Base-by-base conservation (phyloP, 2,113 vertebrate species). In the Regulus satrapa region DNA sequence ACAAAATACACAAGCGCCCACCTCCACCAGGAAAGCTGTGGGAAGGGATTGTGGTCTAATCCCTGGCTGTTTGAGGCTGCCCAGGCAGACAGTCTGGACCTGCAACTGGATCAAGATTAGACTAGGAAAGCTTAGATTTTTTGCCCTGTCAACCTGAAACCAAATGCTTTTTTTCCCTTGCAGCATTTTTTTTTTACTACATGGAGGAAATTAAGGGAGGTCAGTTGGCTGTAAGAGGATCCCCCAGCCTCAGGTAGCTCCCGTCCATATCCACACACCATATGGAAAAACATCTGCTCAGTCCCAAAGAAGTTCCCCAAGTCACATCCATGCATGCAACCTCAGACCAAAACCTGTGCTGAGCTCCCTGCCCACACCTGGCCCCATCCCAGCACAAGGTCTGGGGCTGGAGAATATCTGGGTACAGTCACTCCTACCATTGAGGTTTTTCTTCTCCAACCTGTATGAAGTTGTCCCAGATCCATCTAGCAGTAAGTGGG, bases 321-420 rank as follows among this genome's bases (percentile, higher is more conserved):
- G 34, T 54, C 63, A 85, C 63, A 41, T 54, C 49, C 62, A 28
- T 34, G 77, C 24, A 67, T 1, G 0, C 12, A 77, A 48, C 26
- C 69, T 68, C 11, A 2, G 28, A 61, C 26, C 55, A 89, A 86
- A 81, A 71, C 41, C n/a, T 21, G 32, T 29, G 54, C 83, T n/a
- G 24, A 90, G 21, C 49, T 67, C 36, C 66, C 52, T 40, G 36
- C n/a, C 45, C 38, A 41, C 38, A 18, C 24, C 12, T 10, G 28
- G 29, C 32, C 66, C 34, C 0, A 2, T 20, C 6, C 0, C 24
- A 9, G 41, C 2, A 0, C 55, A 23, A 32, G 23, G 11, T 31
- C 68, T 56, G 45, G 11, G 18, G 9, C 0, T 31, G 32, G 34
- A 46, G 46, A 85, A 38, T 5, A 85, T 32, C 73, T 59, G 34